A percentile compares a stretch with the other conserved stretches of the same genome.
These are phyloP conservation scores for Thera obeliscata DNA, from an alignment of 2,888 invertebrate species.

Conservation along the genomic window DNA sequence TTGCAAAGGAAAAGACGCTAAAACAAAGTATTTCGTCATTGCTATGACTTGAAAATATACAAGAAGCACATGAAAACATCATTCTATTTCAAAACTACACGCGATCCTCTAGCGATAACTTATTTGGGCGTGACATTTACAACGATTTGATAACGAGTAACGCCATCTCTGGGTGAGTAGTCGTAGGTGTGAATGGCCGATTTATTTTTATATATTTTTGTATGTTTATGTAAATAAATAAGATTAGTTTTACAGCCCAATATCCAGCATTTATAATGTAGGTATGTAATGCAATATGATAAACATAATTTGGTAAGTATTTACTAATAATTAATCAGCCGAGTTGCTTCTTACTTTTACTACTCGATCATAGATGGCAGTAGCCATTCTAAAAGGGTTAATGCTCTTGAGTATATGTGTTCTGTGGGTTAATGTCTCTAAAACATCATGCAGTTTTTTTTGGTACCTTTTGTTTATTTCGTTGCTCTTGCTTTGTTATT, in stretches of 20 bases:
- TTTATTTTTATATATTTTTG: not conserved
- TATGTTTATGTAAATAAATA: no score
- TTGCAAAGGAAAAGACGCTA: constrained; percentile 68
- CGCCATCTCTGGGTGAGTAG: constrained; percentile 63
- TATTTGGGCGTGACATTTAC: constrained; percentile 71
- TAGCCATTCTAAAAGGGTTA: not conserved
- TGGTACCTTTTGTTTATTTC: no score
- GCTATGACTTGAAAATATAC: constrained; percentile 73
- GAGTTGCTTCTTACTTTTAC: no score
- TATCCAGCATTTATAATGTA: no score
- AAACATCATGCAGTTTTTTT: not conserved
- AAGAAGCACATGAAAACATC: constrained; percentile 52
- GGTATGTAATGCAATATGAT: no score
- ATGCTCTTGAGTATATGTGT: no score
- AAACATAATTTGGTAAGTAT: no score
- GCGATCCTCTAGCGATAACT: constrained; percentile 59
- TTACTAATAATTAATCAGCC: no score
- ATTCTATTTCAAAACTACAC: constrained; percentile 77
- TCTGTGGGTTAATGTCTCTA: no score
- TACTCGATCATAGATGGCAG: constrained; percentile 34
- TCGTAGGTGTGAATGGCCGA: constrained; percentile 39
- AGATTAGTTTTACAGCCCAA: no score
- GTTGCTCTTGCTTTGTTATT: no score
- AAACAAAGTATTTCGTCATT: constrained; percentile 57
- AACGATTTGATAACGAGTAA: constrained; percentile 49